phyloP scores from a whole-genome alignment of 2,888 invertebrate species.

The Invenusta paracnida region DNA sequence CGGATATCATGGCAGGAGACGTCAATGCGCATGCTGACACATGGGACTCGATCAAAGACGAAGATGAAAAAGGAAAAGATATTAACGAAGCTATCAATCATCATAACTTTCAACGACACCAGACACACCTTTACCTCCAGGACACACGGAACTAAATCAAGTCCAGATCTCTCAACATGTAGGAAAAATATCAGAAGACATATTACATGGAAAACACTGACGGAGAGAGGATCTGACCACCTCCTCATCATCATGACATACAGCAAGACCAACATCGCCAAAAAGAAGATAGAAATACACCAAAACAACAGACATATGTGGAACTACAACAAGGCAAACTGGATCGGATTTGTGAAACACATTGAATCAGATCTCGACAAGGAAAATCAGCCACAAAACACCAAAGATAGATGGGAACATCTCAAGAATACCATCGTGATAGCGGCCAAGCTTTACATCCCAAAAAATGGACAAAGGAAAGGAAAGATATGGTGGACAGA shows the following conservation, averaged over 20 bases:
- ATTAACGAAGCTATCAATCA: neutral
- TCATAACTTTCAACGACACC: neutral
- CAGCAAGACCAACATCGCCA: neutral
- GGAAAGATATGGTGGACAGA: neutral
- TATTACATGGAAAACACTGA: neutral
- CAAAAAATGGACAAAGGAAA: neutral
- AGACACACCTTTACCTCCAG: neutral
- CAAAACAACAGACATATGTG: neutral
- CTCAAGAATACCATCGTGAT: neutral
- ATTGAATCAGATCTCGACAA: neutral
- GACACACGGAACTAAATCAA: neutral
- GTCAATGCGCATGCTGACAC: neutral
- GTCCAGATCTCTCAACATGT: neutral
- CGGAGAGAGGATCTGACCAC: neutral
- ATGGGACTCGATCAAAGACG: neutral
- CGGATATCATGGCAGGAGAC: neutral
- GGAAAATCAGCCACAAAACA: neutral
- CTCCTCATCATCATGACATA: neutral
- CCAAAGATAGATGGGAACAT: neutral
- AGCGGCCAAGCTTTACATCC: neutral
- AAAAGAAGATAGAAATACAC: neutral
- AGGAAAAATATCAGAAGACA: neutral
- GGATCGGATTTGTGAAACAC: neutral
- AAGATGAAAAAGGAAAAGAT: neutral
- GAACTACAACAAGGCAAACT: neutral